phyloP scores from a whole-genome alignment of 2,113 vertebrate species.

The Terrapene triunguis region DNA sequence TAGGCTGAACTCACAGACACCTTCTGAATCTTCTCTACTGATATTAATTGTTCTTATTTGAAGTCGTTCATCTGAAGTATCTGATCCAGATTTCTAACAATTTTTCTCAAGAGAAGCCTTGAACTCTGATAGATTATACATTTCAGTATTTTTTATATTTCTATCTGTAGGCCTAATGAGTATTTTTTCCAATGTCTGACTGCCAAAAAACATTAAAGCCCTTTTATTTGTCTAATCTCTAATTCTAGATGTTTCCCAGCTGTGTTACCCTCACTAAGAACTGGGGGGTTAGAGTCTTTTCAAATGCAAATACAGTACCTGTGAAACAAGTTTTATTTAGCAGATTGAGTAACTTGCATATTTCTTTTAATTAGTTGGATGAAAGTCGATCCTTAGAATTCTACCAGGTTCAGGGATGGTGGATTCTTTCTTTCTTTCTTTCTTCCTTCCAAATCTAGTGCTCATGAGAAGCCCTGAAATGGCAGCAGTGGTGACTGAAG shows the following conservation, averaged over 20 bases:
- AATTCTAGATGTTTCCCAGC: neutral
- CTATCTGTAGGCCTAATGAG: neutral
- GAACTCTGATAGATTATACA: neutral
- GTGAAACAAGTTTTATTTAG: neutral
- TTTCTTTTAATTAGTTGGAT: slow-evolving; percentile 7
- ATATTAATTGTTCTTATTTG: slow-evolving; percentile 35
- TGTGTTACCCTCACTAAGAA: neutral
- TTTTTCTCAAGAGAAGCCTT: slow-evolving; percentile 3
- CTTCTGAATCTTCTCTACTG: slow-evolving; percentile 3
- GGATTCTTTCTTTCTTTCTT: neutral
- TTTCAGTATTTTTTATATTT: neutral
- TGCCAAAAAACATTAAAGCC: neutral
- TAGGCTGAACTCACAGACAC: neutral
- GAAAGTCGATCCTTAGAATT: neutral
- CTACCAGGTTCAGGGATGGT: neutral
- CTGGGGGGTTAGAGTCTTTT: neutral
- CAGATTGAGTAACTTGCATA: neutral
- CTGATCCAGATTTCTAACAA: slow-evolving; percentile 15
- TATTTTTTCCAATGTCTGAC: slow-evolving; percentile 8
- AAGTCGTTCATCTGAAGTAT: slow-evolving; percentile 7
- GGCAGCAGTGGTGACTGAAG: neutral
- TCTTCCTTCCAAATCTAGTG: neutral
- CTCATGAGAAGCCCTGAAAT: neutral
- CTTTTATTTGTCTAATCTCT: neutral
- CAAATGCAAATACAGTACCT: slow-evolving; percentile 7